These are phyloP conservation scores for Irena cyanogastra DNA, from an alignment of 2,113 vertebrate species.

Conservation along the genomic window DNA sequence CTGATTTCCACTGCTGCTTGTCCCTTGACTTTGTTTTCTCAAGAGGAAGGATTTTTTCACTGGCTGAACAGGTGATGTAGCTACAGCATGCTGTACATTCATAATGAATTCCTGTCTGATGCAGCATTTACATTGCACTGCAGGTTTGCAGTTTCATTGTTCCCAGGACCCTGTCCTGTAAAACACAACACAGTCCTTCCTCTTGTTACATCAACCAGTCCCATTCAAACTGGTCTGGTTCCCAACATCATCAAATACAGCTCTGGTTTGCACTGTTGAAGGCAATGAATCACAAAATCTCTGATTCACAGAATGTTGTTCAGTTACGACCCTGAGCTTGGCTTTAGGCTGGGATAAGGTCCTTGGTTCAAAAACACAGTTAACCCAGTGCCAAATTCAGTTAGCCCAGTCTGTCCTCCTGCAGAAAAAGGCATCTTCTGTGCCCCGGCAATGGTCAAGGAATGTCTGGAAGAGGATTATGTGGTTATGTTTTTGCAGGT, in stretches of 20 bases:
- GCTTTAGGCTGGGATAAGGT: neutral
- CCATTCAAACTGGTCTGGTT: neutral
- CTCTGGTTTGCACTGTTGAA: neutral
- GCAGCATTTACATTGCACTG: neutral
- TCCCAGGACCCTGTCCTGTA: neutral
- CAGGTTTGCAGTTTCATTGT: neutral
- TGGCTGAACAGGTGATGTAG: neutral
- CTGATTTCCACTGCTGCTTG: neutral
- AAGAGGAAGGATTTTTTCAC: neutral
- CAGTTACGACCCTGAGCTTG: neutral
- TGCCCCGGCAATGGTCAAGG: neutral
- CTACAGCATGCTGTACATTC: neutral
- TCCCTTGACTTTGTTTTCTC: neutral
- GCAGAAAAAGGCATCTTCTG: neutral
- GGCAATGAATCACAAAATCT: neutral
- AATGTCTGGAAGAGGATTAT: neutral
- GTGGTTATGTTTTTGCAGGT: neutral
- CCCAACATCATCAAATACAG: neutral
- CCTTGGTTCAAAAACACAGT: neutral
- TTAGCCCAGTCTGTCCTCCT: neutral
- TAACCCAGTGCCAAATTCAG: neutral
- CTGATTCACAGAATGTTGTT: neutral
- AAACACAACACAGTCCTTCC: neutral
- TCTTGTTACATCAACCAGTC: neutral
- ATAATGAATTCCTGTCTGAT: neutral